Evolutionary conservation across 2,888 invertebrate species (phyloP), one percentile per base, ranked within the genome.

Genomic region (Plagiodera versicolora): DNA sequence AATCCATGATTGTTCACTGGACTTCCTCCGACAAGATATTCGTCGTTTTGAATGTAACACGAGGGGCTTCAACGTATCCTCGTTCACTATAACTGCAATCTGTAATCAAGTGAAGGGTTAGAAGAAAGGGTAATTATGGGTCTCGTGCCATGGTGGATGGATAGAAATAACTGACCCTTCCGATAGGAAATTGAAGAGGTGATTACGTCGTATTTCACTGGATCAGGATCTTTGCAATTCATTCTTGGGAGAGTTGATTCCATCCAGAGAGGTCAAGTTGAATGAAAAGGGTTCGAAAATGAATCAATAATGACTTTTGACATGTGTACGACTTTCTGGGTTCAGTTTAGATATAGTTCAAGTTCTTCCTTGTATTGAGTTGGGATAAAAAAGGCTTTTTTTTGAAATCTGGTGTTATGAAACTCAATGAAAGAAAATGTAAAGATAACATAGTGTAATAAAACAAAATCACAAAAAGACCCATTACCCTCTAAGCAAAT

Each of bases 21-120:
- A n/a, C n/a, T n/a, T 24, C 6, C 24, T 6, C 24, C 6, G 6
- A 6, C 24, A 24, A 24, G 24, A 24, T 24, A 30, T 32, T 32
- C 30, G n/a, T 16, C 35, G 16, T 39, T 30, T 51, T 51, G 9
- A 17, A 14, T 3, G n/a, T n/a, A 8, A 51, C 17, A 32, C 8
- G 18, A 30, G 35, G 30, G n/a, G 30, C 51, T 19, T 19, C 39
- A 39, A 18, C 30, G n/a, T 39, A 19, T 52, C 52, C 28, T 16
- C n/a, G 39, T 16, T 14, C 17, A 19, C 19, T 52, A 52, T 52
- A n/a, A n/a, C 52, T 39, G 20, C 39, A 52, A n/a, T n/a, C n/a
- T 16, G 52, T 44, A 32, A 44, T 52, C 52, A 20, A 39, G 18
- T 52, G 14, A 9, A 4, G 16, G 52, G 35, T 35, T 52, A 24